Evolutionary conservation across 1,140 invertebrate species (phyloP).

Genomic region (Drosophila aff.): DNA sequence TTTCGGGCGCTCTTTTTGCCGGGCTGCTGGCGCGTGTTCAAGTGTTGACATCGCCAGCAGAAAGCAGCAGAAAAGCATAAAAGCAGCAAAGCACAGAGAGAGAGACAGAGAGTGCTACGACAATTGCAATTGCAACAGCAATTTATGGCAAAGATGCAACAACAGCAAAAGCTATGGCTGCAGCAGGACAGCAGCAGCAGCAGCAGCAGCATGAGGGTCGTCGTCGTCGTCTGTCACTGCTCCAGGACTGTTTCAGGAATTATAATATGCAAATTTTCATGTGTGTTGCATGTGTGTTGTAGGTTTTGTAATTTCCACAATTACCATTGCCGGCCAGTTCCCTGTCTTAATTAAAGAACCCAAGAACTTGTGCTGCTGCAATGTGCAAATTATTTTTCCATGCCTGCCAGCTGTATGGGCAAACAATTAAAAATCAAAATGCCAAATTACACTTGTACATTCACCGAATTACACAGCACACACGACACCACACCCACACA

Average conservation of each 20-base stretch:
- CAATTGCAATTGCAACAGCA: slow-evolving; percentile 71
- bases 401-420: slow-evolving; percentile 69
- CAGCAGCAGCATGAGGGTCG: slow-evolving; percentile 27
- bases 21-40: slow-evolving; percentile 71
- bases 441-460: slow-evolving; percentile 82
- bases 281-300: slow-evolving; percentile 28
- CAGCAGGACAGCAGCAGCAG: slow-evolving; percentile 24
- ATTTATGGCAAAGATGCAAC: slow-evolving; percentile 58
- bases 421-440: slow-evolving; percentile 83
- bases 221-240: slow-evolving; percentile 46
- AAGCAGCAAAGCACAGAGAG: neutral
- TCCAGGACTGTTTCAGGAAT: slow-evolving; percentile 29
- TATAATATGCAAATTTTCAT: slow-evolving; percentile 79
- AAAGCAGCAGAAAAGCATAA: neutral
- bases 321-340: slow-evolving; percentile 48
- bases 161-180: slow-evolving; percentile 5
- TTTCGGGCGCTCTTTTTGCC: slow-evolving; percentile 62
- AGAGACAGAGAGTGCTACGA: slow-evolving; percentile 19
- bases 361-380: slow-evolving; percentile 40
- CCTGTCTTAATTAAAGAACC: slow-evolving; percentile 67
- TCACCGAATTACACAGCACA: slow-evolving; percentile 72
- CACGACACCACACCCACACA: slow-evolving; percentile 8
- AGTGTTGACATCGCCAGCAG: slow-evolving; percentile 71
- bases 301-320: slow-evolving; percentile 65
- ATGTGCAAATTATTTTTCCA: slow-evolving; percentile 69